Conservation (phyloP, 1,140 invertebrate species). For the Heliconius eleuchia region DNA sequence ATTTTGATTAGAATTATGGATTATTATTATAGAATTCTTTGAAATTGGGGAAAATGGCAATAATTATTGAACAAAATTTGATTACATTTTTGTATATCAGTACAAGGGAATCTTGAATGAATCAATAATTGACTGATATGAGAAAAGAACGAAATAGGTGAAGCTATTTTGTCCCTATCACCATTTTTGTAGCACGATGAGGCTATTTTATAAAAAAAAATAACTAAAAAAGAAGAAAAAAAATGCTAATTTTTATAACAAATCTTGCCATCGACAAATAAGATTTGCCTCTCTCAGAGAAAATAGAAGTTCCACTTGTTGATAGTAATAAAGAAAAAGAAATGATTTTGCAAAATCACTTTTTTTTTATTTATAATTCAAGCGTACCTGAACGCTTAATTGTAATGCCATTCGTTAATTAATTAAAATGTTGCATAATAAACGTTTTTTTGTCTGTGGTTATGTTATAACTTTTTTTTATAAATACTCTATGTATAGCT, state of each 20-base stretch:
- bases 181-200: constrained; percentile 1
- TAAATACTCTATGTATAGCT: constrained; percentile 30
- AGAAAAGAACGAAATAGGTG: background rate
- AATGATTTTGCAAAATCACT: constrained; percentile 39
- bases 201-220: constrained; percentile 29
- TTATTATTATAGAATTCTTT: background rate
- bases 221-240: background rate
- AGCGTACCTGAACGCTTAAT: constrained; percentile 39
- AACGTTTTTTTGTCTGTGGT: constrained; percentile 35
- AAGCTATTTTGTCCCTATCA: background rate
- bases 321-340: background rate
- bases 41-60: background rate
- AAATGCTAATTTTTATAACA: constrained; percentile 17
- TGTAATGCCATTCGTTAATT: constrained; percentile 44
- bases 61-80: constrained; percentile 4
- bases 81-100: background rate
- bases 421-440: constrained; percentile 34
- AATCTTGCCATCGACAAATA: constrained; percentile 30
- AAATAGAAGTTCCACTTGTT: background rate
- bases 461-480: constrained; percentile 29
- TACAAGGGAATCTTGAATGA: no score
- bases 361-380: constrained; percentile 18
- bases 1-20: background rate
- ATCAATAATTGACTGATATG: background rate
- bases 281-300: constrained; percentile 18